Percentiles rank a stretch among this genome's conserved stretches.
These are phyloP conservation scores for Craseonycteris thonglongyai DNA, from an alignment of 2,113 vertebrate genomes.

Conservation along the genomic window DNA sequence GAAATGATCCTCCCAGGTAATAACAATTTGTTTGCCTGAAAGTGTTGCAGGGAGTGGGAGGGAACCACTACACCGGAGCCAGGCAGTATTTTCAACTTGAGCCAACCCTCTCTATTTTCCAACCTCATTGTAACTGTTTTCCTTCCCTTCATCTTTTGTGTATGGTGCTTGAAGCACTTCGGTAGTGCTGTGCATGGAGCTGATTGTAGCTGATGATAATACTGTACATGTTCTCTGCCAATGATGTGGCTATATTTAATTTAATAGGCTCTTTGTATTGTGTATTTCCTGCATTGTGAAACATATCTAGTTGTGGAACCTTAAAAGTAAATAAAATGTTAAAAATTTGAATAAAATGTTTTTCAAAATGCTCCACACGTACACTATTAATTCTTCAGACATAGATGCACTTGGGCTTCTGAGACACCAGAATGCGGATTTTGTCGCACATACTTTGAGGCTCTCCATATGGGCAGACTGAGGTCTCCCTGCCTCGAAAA, in stretches of 20 bases:
- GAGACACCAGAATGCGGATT: neutral
- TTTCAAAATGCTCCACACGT: conserved; percentile 13
- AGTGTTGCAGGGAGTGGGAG: neutral
- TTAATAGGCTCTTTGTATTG: neutral
- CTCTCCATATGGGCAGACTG: neutral
- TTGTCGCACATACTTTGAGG: neutral
- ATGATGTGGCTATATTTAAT: neutral
- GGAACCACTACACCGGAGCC: neutral
- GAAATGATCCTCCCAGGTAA: neutral
- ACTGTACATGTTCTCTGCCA: neutral
- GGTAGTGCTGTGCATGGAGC: neutral
- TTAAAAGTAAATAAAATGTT: conserved; percentile 24
- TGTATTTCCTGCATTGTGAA: conserved; percentile 30
- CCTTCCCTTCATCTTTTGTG: conserved; percentile 17
- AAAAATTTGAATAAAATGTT: conserved; percentile 25
- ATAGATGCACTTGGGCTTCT: neutral
- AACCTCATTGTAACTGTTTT: neutral
- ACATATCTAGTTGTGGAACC: conserved; percentile 3
- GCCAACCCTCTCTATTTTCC: neutral
- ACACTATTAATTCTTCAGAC: neutral
- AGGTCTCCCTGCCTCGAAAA: neutral
- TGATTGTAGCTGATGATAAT: neutral
- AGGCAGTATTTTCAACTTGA: neutral
- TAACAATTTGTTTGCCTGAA: neutral
- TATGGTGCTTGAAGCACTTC: conserved; percentile 3